A percentile compares a stretch with the other conserved stretches of the same genome.
These are phyloP conservation scores for Virgularia gustaviana DNA, from an alignment of 92 coral and sea anemone genomes.

Conservation along the genomic window DNA sequence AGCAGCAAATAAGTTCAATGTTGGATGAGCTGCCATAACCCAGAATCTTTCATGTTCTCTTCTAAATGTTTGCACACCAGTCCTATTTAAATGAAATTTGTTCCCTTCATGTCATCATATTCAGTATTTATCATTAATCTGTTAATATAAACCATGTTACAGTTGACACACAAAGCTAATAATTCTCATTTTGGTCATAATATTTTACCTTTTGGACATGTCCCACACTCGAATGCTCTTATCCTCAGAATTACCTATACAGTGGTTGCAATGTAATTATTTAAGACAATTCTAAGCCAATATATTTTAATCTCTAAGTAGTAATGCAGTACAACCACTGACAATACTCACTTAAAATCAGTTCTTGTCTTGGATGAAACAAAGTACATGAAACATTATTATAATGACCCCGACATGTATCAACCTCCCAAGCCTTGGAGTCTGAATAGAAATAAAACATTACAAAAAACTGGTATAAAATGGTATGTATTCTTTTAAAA, in stretches of 20 bases:
- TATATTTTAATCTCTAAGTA: too few species aligned
- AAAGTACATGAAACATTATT: conserved; percentile 96
- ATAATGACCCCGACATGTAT: conserved; percentile 98
- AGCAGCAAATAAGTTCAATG: conserved; percentile 92
- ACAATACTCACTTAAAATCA: conserved; percentile 71
- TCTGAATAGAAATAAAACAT: conserved; percentile 40
- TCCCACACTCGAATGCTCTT: conserved; percentile 98
- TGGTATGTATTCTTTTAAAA: too few species aligned
- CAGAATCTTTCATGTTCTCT: conserved; percentile 97
- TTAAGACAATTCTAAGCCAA: too few species aligned
- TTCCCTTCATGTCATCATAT: too few species aligned
- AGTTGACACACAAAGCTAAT: background rate
- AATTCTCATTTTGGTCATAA: background rate
- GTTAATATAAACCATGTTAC: too few species aligned
- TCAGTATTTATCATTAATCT: too few species aligned
- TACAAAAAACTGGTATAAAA: too few species aligned
- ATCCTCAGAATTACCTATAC: conserved; percentile 98
- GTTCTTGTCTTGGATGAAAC: conserved; percentile 98
- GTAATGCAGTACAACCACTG: too few species aligned
- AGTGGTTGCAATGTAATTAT: too few species aligned
- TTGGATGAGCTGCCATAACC: conserved; percentile 96
- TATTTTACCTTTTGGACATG: conserved; percentile 86
- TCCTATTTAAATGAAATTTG: too few species aligned
- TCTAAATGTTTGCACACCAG: conserved; percentile 98
- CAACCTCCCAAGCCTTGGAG: conserved; percentile 99